Evolutionary conservation across 2,797 vertebrate species (phyloP).

Genomic region (Eleutherodactylus coqui): DNA sequence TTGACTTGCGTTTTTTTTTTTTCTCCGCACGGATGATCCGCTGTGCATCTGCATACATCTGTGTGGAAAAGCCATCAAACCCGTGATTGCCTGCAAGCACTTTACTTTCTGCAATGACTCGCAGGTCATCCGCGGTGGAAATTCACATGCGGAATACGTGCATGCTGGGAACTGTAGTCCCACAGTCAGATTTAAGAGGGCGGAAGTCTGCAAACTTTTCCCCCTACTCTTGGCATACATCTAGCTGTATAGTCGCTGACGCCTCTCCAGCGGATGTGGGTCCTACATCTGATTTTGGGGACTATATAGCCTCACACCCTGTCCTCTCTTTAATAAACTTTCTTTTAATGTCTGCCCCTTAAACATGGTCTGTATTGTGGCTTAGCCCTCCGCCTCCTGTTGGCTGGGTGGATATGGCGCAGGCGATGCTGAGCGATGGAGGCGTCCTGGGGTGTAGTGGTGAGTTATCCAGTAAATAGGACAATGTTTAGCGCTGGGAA

Average conservation of each 20-base stretch:
- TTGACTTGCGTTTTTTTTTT: too few species aligned
- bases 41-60: too few species aligned
- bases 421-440: neutral
- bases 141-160: too few species aligned
- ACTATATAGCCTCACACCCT: neutral
- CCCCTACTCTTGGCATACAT: too few species aligned
- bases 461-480: constrained; percentile 14
- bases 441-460: neutral
- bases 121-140: too few species aligned
- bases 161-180: too few species aligned
- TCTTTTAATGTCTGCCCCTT: neutral
- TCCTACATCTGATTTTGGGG: neutral
- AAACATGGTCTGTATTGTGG: neutral
- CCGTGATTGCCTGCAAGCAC: too few species aligned
- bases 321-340: neutral
- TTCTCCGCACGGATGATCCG: too few species aligned
- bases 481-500: constrained; percentile 17
- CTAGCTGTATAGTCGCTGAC: neutral
- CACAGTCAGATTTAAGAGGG: too few species aligned
- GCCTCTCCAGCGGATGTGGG: neutral
- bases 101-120: too few species aligned
- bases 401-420: neutral
- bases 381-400: neutral
- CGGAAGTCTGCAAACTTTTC: too few species aligned
- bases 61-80: too few species aligned